A percentile compares a stretch with the other conserved stretches of the same genome.
Evolutionary conservation across 2,888 invertebrate genomes (phyloP).

Genomic region (Pherbina coryleti): DNA sequence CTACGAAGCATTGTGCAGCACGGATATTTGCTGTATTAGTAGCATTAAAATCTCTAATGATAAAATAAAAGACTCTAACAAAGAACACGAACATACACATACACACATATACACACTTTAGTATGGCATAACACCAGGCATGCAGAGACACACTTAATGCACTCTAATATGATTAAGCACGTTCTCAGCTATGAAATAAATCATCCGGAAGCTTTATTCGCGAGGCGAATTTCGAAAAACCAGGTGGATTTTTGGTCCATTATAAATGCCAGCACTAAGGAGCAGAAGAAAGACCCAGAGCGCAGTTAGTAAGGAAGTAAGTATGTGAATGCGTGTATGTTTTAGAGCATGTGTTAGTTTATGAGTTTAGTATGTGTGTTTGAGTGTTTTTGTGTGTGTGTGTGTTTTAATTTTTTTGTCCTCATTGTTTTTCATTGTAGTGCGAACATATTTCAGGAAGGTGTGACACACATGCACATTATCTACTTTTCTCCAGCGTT

Average conservation of each 20-base stretch:
- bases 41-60: conserved; percentile 33
- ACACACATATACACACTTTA: conserved; percentile 16
- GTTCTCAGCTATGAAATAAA: conserved; percentile 62
- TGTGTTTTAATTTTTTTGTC: background rate
- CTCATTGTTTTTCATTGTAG: background rate
- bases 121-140: background rate
- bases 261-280: conserved; percentile 1
- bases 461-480: conserved; percentile 28
- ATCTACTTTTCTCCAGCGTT: conserved; percentile 9
- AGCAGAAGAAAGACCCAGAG: background rate
- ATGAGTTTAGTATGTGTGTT: background rate
- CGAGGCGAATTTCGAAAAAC: conserved; percentile 27
- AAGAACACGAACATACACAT: background rate
- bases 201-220: conserved; percentile 53
- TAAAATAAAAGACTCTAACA: conserved; percentile 22
- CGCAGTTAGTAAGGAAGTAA: background rate
- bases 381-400: background rate
- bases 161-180: conserved; percentile 65
- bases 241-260: conserved; percentile 30
- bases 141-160: conserved; percentile 48
- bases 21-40: conserved; percentile 5
- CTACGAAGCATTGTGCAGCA: background rate
- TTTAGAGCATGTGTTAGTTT: background rate
- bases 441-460: conserved; percentile 20
- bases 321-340: background rate